These are phyloP conservation scores for Hyperopisus bebe DNA, from an alignment of 2,113 vertebrate species.

Conservation along the genomic window DNA sequence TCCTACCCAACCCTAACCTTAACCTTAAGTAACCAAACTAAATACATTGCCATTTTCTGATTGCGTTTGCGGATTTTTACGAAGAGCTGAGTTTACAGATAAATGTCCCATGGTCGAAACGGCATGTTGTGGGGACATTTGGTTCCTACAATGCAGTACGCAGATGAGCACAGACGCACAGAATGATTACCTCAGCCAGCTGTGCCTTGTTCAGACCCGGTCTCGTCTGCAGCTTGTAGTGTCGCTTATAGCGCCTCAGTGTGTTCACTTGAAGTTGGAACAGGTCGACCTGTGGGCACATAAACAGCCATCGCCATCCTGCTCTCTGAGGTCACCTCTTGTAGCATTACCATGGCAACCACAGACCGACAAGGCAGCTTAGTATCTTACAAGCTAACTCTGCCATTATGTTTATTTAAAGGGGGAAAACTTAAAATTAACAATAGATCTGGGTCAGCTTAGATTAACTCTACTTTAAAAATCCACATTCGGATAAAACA, in stretches of 20 bases:
- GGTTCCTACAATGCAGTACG: not conserved
- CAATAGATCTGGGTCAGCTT: not conserved
- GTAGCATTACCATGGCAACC: not conserved
- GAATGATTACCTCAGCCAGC: conserved; percentile 79
- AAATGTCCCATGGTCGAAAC: not conserved
- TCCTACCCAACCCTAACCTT: too few species aligned
- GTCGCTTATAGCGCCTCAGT: conserved; percentile 90
- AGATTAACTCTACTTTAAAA: not conserved
- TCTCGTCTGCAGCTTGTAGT: conserved; percentile 94
- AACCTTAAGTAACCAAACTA: not conserved
- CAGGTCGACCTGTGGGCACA: conserved; percentile 76
- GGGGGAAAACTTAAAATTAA: not conserved
- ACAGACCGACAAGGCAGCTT: not conserved
- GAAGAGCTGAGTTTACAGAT: not conserved
- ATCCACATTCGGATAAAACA: not conserved
- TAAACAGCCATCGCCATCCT: not conserved
- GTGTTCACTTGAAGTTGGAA: conserved; percentile 99
- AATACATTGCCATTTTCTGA: not conserved
- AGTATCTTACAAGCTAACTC: not conserved
- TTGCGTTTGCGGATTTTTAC: not conserved
- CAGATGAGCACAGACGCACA: not conserved
- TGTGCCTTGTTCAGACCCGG: conserved; percentile 97
- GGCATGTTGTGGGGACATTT: not conserved
- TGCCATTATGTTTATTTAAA: not conserved
- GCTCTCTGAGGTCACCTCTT: not conserved